Evolutionary conservation across 2,888 invertebrate genomes (phyloP).

Genomic region (Diachrysia chrysitis): DNA sequence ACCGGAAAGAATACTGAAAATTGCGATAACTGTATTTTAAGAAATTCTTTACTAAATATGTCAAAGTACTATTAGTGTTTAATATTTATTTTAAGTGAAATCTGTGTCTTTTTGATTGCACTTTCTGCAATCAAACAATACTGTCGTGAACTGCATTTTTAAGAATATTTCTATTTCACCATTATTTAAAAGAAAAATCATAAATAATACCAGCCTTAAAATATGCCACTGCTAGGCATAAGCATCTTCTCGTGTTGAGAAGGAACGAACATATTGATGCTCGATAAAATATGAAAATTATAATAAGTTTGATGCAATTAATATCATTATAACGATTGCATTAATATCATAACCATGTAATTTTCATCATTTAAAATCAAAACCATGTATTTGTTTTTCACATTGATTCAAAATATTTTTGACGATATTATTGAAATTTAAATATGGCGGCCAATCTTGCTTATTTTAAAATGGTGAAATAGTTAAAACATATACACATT

Average conservation of each 20-base stretch:
- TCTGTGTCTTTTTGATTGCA: too few species aligned
- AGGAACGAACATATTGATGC: too few species aligned
- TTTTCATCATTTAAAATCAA: too few species aligned
- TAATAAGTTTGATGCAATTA: too few species aligned
- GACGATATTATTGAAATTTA: too few species aligned
- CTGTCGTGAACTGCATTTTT: slow-evolving; percentile 24
- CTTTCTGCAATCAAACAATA: slow-evolving; percentile 9
- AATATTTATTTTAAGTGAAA: not conserved
- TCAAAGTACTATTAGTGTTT: not conserved
- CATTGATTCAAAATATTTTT: not conserved
- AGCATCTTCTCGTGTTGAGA: too few species aligned
- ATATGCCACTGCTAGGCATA: too few species aligned
- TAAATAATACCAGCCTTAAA: too few species aligned
- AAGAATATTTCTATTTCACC: slow-evolving; percentile 17
- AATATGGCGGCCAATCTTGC: not conserved
- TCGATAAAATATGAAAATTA: too few species aligned
- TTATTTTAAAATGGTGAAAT: slow-evolving; percentile 16
- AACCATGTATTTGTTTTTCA: not conserved
- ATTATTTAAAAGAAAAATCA: not conserved
- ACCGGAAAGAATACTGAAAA: not conserved
- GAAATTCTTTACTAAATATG: too few species aligned
- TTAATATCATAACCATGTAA: too few species aligned
- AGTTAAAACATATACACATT: slow-evolving; percentile 10
- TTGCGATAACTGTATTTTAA: not conserved
- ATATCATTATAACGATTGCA: too few species aligned